These are phyloP conservation scores for Drosophila mojavensis DNA, from an alignment of 1,140 invertebrate genomes.

Conservation along the genomic window DNA sequence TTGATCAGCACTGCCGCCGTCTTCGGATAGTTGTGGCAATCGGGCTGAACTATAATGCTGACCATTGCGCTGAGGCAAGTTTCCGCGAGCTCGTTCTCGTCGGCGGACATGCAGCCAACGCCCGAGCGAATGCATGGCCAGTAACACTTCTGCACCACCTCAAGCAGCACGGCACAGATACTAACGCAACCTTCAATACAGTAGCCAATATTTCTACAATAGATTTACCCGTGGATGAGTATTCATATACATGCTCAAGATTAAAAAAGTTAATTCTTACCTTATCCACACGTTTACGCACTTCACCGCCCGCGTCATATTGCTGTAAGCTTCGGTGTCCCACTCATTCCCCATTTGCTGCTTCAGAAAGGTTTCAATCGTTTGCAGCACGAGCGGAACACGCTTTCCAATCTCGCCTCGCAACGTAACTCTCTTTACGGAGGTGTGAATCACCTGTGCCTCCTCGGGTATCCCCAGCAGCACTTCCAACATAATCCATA, in stretches of 20 bases:
- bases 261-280: constrained; percentile 55
- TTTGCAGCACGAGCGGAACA: constrained; percentile 70
- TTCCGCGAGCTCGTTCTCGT: constrained; percentile 86
- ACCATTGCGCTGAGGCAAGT: constrained; percentile 87
- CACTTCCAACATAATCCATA: constrained; percentile 89
- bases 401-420: constrained; percentile 74
- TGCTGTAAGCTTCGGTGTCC: constrained; percentile 81
- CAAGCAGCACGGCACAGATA: constrained; percentile 74
- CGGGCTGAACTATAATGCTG: constrained; percentile 86
- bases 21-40: constrained; percentile 85
- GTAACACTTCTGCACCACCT: constrained; percentile 80
- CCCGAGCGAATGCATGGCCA: constrained; percentile 74
- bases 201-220: constrained; percentile 75
- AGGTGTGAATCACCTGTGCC: constrained; percentile 80
- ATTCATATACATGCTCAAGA: not conserved
- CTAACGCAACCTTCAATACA: constrained; percentile 84
- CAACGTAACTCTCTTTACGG: constrained; percentile 70
- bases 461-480: constrained; percentile 93
- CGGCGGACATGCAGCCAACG: constrained; percentile 84
- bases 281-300: constrained; percentile 88
- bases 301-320: constrained; percentile 85
- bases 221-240: not conserved
- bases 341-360: constrained; percentile 64
- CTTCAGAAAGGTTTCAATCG: constrained; percentile 69
- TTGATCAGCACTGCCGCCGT: constrained; percentile 85